A percentile compares a stretch with the other conserved stretches of the same genome.
Conservation (phyloP, 2,888 invertebrate species). For the Malthinus seriepunctatus region DNA sequence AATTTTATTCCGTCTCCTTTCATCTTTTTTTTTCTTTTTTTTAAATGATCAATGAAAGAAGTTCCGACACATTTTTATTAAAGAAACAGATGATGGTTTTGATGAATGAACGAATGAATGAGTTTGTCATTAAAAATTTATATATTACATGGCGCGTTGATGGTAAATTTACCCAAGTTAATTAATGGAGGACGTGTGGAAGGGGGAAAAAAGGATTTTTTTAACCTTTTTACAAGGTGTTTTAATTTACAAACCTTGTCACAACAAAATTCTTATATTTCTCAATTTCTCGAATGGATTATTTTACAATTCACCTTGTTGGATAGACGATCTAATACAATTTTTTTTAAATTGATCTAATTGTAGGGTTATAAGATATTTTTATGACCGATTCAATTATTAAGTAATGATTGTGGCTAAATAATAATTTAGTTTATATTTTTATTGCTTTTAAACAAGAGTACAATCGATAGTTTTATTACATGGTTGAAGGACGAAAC, state of each 20-base stretch:
- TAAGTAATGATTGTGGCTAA: neutral
- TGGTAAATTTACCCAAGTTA: no score
- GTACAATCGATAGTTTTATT: conserved; percentile 3
- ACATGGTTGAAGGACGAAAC: conserved; percentile 2
- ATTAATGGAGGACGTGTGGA: no score
- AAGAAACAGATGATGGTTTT: neutral
- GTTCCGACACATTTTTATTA: conserved; percentile 6
- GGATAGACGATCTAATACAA: neutral
- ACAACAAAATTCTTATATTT: no score
- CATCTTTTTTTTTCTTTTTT: conserved; percentile 5
- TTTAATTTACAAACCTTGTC: no score
- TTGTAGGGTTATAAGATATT: neutral
- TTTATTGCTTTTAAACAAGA: conserved; percentile 7
- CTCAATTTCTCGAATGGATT: no score
- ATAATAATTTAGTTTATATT: neutral
- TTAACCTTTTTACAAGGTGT: no score
- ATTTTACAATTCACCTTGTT: neutral
- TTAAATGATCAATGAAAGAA: conserved; percentile 6
- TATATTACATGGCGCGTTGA: no score
- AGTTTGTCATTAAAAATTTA: neutral
- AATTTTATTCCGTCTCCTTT: conserved; percentile 30
- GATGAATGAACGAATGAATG: conserved; percentile 1
- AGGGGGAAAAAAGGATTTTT: no score
- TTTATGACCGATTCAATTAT: neutral
- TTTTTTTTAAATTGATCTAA: neutral